Evolutionary conservation across 2,113 vertebrate species (phyloP).

Genomic region (Gallinago jamesoni): DNA sequence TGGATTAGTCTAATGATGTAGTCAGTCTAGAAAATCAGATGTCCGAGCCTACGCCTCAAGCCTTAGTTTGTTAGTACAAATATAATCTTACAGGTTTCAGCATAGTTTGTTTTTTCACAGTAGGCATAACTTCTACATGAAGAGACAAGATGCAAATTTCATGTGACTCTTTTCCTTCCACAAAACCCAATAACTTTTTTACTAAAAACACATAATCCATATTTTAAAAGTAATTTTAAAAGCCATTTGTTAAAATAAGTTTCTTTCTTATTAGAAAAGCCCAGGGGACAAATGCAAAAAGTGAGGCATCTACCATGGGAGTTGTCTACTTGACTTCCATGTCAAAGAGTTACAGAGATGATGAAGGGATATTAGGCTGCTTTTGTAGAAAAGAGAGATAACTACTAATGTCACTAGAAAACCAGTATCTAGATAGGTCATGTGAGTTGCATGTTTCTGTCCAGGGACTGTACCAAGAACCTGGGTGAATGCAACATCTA

Average conservation of each 20-base stretch:
- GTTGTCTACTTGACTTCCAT: neutral
- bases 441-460: neutral
- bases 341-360: neutral
- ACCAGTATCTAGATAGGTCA: neutral
- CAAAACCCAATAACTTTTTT: neutral
- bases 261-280: neutral
- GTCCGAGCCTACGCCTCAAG: neutral
- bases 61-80: neutral
- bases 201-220: neutral
- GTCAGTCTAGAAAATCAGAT: neutral
- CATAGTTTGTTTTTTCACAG: neutral
- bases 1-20: neutral
- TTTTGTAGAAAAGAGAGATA: neutral
- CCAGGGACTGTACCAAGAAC: neutral
- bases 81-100: neutral
- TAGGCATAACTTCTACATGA: neutral
- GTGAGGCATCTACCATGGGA: neutral
- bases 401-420: neutral
- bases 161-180: neutral
- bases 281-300: neutral
- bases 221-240: neutral
- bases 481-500: neutral
- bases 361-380: neutral
- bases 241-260: neutral
- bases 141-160: neutral